Conservation (phyloP, 2,113 vertebrate species). For the Mobula birostris region DNA sequence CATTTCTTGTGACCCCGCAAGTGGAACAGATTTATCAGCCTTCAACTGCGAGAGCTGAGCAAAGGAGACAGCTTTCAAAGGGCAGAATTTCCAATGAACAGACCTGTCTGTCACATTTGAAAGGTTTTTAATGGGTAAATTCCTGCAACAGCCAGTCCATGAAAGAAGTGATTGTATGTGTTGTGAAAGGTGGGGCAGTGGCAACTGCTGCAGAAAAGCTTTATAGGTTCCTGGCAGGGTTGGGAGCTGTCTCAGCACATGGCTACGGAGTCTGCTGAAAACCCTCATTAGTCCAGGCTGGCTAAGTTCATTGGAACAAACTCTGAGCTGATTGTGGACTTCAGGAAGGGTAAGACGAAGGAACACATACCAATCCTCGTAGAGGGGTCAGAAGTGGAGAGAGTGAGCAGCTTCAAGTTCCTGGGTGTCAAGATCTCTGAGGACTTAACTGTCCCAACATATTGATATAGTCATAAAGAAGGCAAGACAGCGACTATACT, state of each 20-base stretch:
- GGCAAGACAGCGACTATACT: too few species aligned
- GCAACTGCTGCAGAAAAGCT: background rate
- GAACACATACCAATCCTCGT: too few species aligned
- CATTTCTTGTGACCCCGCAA: background rate
- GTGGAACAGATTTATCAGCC: background rate
- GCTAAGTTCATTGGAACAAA: background rate
- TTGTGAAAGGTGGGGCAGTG: too few species aligned
- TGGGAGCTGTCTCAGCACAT: background rate
- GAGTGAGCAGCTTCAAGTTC: too few species aligned
- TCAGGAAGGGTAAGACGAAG: too few species aligned
- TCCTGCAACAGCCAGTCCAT: background rate
- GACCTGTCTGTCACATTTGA: background rate
- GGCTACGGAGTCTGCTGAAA: too few species aligned
- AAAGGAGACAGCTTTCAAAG: background rate
- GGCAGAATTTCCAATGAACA: background rate
- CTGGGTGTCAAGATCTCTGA: too few species aligned
- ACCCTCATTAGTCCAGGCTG: background rate
- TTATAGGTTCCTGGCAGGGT: background rate
- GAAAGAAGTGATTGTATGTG: background rate
- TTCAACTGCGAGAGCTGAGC: background rate
- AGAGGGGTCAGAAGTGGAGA: too few species aligned
- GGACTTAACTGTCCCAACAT: too few species aligned
- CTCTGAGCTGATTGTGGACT: background rate
- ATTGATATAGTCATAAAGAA: too few species aligned
- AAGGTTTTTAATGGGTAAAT: background rate